Percentiles rank a stretch among this genome's conserved stretches.
Evolutionary conservation across 2,797 vertebrate species (phyloP).

Genomic region (Fringilla coelebs): DNA sequence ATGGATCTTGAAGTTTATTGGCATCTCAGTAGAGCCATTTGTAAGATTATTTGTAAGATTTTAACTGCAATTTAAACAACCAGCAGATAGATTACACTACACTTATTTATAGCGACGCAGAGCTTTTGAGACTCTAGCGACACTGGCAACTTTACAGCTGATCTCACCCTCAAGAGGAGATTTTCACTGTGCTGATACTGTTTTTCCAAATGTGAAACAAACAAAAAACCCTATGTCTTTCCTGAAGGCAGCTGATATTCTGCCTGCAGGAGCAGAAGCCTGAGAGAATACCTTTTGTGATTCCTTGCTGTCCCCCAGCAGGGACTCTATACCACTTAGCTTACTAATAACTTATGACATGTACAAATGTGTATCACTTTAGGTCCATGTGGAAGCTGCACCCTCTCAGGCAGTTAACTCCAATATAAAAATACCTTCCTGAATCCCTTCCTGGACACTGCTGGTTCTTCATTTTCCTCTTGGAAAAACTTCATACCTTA

Average conservation of each 20-base stretch:
- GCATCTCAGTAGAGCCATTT: neutral
- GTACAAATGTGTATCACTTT: neutral
- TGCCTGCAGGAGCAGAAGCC: neutral
- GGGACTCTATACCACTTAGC: neutral
- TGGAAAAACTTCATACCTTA: neutral
- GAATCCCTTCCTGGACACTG: neutral
- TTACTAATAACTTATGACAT: neutral
- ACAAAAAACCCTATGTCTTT: neutral
- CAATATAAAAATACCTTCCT: neutral
- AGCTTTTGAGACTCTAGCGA: neutral
- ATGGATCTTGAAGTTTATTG: neutral
- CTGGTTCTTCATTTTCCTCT: neutral
- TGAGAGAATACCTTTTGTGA: neutral
- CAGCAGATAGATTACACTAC: neutral
- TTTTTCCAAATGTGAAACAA: neutral
- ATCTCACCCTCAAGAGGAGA: neutral
- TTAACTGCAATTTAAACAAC: neutral
- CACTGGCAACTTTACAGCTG: neutral
- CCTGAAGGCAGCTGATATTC: neutral
- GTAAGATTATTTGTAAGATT: neutral
- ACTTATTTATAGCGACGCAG: neutral
- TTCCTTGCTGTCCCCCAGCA: neutral
- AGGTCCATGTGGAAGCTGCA: neutral
- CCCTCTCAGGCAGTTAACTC: neutral
- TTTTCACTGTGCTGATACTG: neutral